Conservation (phyloP, 2,888 invertebrate genomes). For the Neuroscelio doddi region DNA sequence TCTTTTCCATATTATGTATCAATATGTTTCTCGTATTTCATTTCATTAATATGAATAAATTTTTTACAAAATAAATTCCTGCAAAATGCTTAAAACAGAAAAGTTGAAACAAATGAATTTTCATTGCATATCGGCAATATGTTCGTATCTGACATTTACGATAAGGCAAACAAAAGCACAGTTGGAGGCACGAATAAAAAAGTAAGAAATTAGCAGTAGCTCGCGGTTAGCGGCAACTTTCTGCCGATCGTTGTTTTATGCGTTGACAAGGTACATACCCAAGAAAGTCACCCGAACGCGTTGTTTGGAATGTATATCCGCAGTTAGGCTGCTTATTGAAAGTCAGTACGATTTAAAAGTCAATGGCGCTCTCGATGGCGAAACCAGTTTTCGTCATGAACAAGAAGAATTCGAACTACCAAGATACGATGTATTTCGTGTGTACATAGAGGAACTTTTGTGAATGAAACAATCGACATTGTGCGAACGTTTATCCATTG, state of each 20-base stretch:
- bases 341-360: slow-evolving; percentile 47
- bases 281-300: slow-evolving; percentile 37
- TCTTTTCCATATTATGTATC: too few species aligned
- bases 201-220: slow-evolving; percentile 18
- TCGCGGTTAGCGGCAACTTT: slow-evolving; percentile 19
- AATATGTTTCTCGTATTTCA: too few species aligned
- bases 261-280: slow-evolving; percentile 20
- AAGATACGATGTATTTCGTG: slow-evolving; percentile 19
- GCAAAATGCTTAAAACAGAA: too few species aligned
- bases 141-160: too few species aligned
- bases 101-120: too few species aligned
- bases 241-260: slow-evolving; percentile 22
- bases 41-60: too few species aligned
- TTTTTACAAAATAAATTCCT: too few species aligned
- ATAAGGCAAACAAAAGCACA: slow-evolving; percentile 6
- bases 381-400: slow-evolving; percentile 46
- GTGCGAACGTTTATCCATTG: slow-evolving; percentile 34
- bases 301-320: slow-evolving; percentile 21
- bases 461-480: slow-evolving; percentile 41
- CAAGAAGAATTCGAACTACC: slow-evolving; percentile 28
- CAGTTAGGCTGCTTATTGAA: slow-evolving; percentile 37
- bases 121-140: too few species aligned
- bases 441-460: slow-evolving; percentile 40
- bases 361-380: slow-evolving; percentile 45
- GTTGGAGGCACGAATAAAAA: slow-evolving; percentile 17